These are phyloP conservation scores for Collichthys lucidus DNA, from an alignment of 2,113 vertebrate species.

Conservation along the genomic window DNA sequence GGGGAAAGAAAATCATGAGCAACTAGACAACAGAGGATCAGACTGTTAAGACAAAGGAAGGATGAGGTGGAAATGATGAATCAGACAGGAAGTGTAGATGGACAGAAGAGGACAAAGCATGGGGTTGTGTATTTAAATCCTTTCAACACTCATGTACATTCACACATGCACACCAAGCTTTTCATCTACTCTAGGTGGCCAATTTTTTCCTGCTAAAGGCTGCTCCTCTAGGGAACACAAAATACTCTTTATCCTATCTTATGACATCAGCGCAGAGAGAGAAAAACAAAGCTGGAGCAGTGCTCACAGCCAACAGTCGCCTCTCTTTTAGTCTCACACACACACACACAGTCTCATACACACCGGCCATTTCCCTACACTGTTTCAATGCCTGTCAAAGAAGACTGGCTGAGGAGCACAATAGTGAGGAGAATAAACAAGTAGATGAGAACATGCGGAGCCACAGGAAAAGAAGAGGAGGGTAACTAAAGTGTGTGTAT, in stretches of 20 bases:
- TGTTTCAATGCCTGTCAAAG: conserved; percentile 65
- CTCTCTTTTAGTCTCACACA: conserved; percentile 47
- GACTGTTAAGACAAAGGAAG: conserved; percentile 65
- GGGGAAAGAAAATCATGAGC: conserved; percentile 63
- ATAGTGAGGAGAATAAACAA: conserved; percentile 61
- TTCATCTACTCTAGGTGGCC: conserved; percentile 55
- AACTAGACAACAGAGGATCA: conserved; percentile 51
- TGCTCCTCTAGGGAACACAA: conserved; percentile 59
- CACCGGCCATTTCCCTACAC: conserved; percentile 63
- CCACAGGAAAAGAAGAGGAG: conserved; percentile 17
- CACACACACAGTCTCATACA: conserved; percentile 57
- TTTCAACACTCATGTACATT: conserved; percentile 17
- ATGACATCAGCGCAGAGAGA: conserved; percentile 72
- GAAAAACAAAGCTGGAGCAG: conserved; percentile 70
- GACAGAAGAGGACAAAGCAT: conserved; percentile 46
- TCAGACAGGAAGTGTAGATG: conserved; percentile 61
- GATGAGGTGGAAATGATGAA: conserved; percentile 65
- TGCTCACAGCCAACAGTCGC: conserved; percentile 68
- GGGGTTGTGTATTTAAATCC: conserved; percentile 47
- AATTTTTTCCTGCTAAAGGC: conserved; percentile 56
- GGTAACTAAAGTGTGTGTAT: background rate
- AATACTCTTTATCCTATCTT: conserved; percentile 68
- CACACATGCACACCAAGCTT: conserved; percentile 33
- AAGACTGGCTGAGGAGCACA: conserved; percentile 56
- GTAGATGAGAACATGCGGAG: conserved; percentile 47